Evolutionary conservation across 1,140 invertebrate genomes (phyloP).

Genomic region (Andrena cerasifolii): DNA sequence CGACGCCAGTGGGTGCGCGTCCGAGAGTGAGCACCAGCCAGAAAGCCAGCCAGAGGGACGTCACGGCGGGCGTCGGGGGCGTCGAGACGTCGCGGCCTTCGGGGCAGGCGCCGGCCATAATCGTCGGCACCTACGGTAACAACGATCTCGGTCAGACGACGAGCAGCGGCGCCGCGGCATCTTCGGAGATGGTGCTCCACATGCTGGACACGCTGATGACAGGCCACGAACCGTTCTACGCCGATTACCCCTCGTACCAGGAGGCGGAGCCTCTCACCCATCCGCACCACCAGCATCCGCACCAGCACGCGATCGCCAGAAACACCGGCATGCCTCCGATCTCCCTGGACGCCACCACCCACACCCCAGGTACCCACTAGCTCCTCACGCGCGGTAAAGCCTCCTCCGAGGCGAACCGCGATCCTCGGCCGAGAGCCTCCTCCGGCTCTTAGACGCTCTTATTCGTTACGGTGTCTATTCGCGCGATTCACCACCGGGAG

Average conservation of each 20-base stretch:
- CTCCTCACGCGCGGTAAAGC: too few relatives aligned
- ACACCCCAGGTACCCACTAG: conserved; percentile 79
- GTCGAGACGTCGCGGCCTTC: conserved; percentile 80
- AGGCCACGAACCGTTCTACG: conserved; percentile 80
- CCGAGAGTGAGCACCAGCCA: conserved; percentile 25
- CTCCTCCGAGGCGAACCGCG: too few relatives aligned
- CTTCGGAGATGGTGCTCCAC: conserved; percentile 81
- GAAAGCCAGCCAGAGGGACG: conserved; percentile 64
- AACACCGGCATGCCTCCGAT: conserved; percentile 74
- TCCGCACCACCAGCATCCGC: conserved; percentile 67
- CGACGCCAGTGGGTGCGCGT: conserved; percentile 33
- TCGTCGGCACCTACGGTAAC: conserved; percentile 62
- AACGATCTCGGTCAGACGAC: conserved; percentile 39
- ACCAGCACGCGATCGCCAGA: conserved; percentile 65
- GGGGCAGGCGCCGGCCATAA: conserved; percentile 73
- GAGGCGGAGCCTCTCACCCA: conserved; percentile 74
- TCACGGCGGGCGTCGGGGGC: conserved; percentile 81
- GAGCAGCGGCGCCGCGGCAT: conserved; percentile 62
- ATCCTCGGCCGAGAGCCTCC: too few relatives aligned
- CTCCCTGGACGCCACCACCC: conserved; percentile 79
- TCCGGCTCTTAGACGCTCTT: too few relatives aligned
- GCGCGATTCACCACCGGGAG: too few relatives aligned
- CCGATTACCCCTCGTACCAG: conserved; percentile 80
- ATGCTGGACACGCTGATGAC: conserved; percentile 80
- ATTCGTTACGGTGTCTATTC: too few relatives aligned